Conservation (phyloP, 2,888 invertebrate species). For the Axea sp. region DNA sequence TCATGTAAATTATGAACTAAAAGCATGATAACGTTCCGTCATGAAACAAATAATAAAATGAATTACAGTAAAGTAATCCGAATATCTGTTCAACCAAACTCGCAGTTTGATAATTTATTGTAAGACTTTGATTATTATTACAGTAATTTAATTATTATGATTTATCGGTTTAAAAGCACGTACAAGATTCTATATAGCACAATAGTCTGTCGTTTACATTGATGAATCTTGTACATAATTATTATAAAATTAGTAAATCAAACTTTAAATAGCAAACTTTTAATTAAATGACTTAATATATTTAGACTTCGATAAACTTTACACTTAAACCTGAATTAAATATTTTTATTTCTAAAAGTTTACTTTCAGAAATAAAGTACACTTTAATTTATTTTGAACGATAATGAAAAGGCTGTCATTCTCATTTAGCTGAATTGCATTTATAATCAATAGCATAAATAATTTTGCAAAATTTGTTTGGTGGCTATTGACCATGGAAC, state of each 20-base stretch:
- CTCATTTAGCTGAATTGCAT: too few relatives aligned
- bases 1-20: slow-evolving; percentile 40
- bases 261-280: slow-evolving; percentile 23
- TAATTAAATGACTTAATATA: slow-evolving; percentile 29
- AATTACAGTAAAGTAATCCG: too few relatives aligned
- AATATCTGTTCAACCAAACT: too few relatives aligned
- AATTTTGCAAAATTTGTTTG: too few relatives aligned
- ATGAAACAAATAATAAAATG: slow-evolving; percentile 25
- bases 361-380: slow-evolving; percentile 5
- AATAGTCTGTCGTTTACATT: slow-evolving; percentile 1
- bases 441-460: too few relatives aligned
- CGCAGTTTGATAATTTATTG: too few relatives aligned
- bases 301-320: slow-evolving; percentile 17
- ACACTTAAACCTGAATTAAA: slow-evolving; percentile 14
- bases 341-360: slow-evolving; percentile 29
- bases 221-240: slow-evolving; percentile 2
- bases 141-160: background rate
- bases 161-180: background rate
- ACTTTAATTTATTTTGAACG: slow-evolving; percentile 14
- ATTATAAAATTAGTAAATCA: slow-evolving; percentile 6
- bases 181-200: background rate
- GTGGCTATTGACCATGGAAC: too few relatives aligned
- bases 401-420: slow-evolving; percentile 11
- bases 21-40: slow-evolving; percentile 14
- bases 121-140: too few relatives aligned